These are phyloP conservation scores for Vipera ursinii DNA, from an alignment of 2,797 vertebrate genomes.

Conservation along the genomic window DNA sequence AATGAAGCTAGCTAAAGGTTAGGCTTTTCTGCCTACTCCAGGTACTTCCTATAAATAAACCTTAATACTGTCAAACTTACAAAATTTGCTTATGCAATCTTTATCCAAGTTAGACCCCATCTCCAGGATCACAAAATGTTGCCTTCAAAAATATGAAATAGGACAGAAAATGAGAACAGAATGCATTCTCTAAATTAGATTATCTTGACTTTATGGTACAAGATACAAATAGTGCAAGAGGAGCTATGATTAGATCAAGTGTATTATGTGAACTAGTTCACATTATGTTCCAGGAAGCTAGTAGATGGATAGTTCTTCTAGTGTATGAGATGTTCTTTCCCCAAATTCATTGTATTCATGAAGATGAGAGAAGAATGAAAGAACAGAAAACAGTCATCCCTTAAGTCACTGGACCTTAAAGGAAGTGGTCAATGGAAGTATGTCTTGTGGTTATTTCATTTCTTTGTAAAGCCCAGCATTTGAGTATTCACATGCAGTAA, in stretches of 20 bases:
- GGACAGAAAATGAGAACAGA: not conserved
- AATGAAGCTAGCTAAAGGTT: not conserved
- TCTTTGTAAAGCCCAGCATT: not conserved
- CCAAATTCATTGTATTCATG: not conserved
- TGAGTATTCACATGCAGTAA: not conserved
- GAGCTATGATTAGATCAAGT: not conserved
- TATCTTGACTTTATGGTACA: not conserved
- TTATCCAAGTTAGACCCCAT: not conserved
- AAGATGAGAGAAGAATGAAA: not conserved
- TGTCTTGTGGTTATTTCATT: not conserved
- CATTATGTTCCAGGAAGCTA: not conserved
- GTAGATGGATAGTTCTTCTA: not conserved
- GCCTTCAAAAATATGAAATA: not conserved
- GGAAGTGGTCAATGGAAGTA: not conserved
- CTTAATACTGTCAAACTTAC: not conserved
- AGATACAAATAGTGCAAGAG: not conserved
- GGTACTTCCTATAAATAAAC: not conserved
- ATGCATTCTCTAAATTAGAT: not conserved
- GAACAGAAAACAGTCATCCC: not conserved
- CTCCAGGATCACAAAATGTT: not conserved
- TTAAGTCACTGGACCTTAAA: not conserved
- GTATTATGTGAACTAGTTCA: not conserved
- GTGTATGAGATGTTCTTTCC: not conserved
- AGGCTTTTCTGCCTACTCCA: not conserved
- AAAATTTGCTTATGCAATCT: not conserved